These are phyloP conservation scores for Tangachromis dhanisi DNA, from an alignment of 2,113 vertebrate species.

Conservation along the genomic window DNA sequence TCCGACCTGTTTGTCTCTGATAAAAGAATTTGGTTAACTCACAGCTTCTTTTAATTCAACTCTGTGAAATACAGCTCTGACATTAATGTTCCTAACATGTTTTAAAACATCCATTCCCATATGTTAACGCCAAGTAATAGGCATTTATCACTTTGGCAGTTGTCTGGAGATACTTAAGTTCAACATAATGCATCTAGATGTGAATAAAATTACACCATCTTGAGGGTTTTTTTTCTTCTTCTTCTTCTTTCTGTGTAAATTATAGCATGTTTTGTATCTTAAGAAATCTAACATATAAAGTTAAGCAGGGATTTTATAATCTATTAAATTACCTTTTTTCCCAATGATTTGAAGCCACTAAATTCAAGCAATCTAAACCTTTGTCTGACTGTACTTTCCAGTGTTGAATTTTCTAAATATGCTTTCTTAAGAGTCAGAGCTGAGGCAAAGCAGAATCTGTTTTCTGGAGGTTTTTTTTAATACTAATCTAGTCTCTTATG, in stretches of 20 bases:
- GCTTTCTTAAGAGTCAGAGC: neutral
- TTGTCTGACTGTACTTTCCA: neutral
- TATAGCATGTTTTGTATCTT: neutral
- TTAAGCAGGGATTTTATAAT: neutral
- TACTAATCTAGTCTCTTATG: neutral
- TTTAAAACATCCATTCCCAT: neutral
- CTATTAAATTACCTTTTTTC: neutral
- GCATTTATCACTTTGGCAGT: neutral
- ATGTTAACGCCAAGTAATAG: neutral
- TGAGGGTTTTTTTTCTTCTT: rapidly evolving
- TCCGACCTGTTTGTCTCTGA: slow-evolving; percentile 3
- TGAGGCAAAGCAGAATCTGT: neutral
- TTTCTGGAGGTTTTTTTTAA: neutral
- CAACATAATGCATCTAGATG: neutral
- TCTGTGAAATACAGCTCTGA: neutral
- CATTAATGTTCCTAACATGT: neutral
- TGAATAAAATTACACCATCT: neutral
- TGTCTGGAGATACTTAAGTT: neutral
- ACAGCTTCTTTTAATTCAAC: neutral
- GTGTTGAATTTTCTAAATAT: neutral
- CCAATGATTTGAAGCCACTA: neutral
- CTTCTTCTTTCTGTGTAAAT: neutral
- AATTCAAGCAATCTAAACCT: neutral
- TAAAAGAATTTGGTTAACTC: neutral
- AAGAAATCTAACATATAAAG: neutral